Evolutionary conservation across 2,113 vertebrate genomes (phyloP), one percentile per base, ranked within the genome.

Genomic region (Atlantisia rogersi): DNA sequence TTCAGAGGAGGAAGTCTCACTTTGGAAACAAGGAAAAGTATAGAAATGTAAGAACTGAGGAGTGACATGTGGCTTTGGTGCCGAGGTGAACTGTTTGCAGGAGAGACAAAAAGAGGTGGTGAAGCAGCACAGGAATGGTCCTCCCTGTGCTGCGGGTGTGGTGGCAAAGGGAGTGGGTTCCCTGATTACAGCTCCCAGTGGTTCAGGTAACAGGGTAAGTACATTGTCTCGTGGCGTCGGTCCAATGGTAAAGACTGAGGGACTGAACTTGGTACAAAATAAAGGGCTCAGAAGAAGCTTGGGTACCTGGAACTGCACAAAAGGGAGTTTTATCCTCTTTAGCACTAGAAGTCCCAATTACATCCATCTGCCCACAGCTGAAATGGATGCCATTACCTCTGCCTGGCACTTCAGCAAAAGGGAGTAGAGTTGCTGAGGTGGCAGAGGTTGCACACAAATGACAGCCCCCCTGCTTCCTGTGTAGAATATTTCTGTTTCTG

Each of bases 141-240:
- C 39, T 81, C 11, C 18, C 16, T 31, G 50, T 12, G 3, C 4
- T 13, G 55, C 0, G 4, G 26, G 25, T 9, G 21, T 0, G 6
- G 22, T 15, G 63, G 18, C 58, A 11, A 31, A 8, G 4, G 28
- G 31, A 40, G 37, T 0, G 1, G 4, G 3, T n/a, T 75, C 32
- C 44, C 32, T 2, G 6, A 5, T 31, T 2, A 0, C 28, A 15
- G 50, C 13, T 62, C 12, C 59, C 9, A 0, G 19, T 1, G 1
- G 22, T 70, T 83, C 68, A 3, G 35, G 6, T 2, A 20, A 26
- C 20, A 32, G 7, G 0, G 0, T 4, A 20, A 15, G 3, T 1
- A 3, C 11, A 8, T 28, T 0, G 1, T 42, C 32, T 8, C 10
- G 24, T 35, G 73, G 21, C 0, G 0, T 12, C 59, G 3, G 40